Percentiles rank a stretch among this genome's conserved stretches.
These are phyloP conservation scores for Lathronympha strigana DNA, from an alignment of 2,888 invertebrate genomes.

Conservation along the genomic window DNA sequence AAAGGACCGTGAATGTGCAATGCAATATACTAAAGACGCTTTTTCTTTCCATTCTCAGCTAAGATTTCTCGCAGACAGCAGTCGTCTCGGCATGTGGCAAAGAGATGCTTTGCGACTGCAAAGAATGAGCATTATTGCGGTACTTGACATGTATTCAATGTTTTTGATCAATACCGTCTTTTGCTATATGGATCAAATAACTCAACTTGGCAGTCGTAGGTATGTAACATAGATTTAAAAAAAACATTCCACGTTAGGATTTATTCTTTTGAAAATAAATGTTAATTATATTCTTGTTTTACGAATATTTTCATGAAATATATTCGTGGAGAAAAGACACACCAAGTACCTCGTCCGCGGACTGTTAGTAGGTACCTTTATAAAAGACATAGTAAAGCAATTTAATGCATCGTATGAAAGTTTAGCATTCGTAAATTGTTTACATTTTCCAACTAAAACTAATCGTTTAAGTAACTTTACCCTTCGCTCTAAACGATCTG, in stretches of 20 bases:
- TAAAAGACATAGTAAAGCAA: too few relatives aligned
- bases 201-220: too few relatives aligned
- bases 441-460: conserved; percentile 20
- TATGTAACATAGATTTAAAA: too few relatives aligned
- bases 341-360: too few relatives aligned
- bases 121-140: not conserved
- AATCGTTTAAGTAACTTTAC: conserved; percentile 29
- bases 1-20: not conserved
- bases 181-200: not conserved
- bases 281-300: not conserved
- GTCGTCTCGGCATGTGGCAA: conserved; percentile 16
- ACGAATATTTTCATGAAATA: too few relatives aligned
- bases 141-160: not conserved
- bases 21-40: not conserved
- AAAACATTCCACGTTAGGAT: too few relatives aligned
- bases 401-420: not conserved
- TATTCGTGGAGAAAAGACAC: too few relatives aligned
- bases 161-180: not conserved
- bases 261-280: not conserved
- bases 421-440: conserved; percentile 28
- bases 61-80: conserved; percentile 9
- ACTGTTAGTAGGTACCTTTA: too few relatives aligned
- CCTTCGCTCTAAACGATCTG: conserved; percentile 15
- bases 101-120: conserved; percentile 2
- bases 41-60: not conserved